These are phyloP conservation scores for Dascyllus trimaculatus DNA, from an alignment of 2,113 vertebrate genomes.

Conservation along the genomic window DNA sequence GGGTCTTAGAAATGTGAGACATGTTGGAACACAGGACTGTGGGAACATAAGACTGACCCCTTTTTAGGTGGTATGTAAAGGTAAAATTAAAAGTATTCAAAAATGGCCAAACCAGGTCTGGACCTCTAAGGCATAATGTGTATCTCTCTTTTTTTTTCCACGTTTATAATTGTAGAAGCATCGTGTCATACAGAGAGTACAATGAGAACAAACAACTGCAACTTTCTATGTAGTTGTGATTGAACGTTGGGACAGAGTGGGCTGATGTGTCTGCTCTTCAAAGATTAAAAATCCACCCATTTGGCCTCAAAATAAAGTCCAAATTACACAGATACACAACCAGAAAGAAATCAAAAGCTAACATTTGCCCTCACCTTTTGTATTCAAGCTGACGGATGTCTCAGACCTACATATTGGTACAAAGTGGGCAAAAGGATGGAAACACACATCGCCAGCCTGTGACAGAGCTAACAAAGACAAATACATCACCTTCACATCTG, in stretches of 20 bases:
- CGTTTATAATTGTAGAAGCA: neutral
- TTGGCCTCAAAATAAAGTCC: no score
- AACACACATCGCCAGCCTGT: conserved; percentile 16
- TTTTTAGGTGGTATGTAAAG: no score
- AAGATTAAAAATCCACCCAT: no score
- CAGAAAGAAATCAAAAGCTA: neutral
- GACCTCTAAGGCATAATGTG: no score
- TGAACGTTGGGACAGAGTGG: no score
- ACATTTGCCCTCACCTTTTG: neutral
- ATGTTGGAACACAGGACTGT: no score
- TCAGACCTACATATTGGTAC: neutral
- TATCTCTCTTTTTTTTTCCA: neutral
- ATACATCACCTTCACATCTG: conserved; percentile 21
- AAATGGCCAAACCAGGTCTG: no score
- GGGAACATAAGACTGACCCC: no score
- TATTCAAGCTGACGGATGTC: conserved; percentile 27
- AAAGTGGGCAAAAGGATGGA: conserved; percentile 15
- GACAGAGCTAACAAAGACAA: conserved; percentile 36
- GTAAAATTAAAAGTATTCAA: no score
- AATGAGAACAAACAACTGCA: neutral
- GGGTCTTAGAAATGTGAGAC: no score
- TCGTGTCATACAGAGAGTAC: neutral
- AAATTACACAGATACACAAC: neutral
- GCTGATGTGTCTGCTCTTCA: no score
- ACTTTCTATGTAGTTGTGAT: no score